Percentiles rank a stretch among this genome's conserved stretches.
These are phyloP conservation scores for Sinonovacula constricta DNA, from an alignment of 1,140 invertebrate genomes.

Conservation along the genomic window DNA sequence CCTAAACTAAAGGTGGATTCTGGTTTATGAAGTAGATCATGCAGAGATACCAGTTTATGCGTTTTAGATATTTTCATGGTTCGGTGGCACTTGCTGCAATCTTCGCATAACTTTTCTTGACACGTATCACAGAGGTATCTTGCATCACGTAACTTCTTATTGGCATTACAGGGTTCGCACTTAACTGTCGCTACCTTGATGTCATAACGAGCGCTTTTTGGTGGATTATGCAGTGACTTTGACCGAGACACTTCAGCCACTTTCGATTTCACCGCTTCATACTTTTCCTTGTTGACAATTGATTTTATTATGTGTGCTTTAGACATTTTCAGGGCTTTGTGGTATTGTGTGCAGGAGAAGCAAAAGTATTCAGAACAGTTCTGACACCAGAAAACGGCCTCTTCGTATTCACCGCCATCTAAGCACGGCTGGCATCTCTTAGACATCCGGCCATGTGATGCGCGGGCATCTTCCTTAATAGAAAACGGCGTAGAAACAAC, in stretches of 20 bases:
- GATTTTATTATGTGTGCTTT: slow-evolving; percentile 36
- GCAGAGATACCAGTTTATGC: slow-evolving; percentile 25
- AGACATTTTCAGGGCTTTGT: slow-evolving; percentile 20
- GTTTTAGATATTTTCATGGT: slow-evolving; percentile 43
- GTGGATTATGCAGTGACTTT: too few species aligned
- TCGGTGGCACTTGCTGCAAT: slow-evolving; percentile 27
- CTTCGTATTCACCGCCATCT: slow-evolving; percentile 23
- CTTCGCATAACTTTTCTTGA: slow-evolving; percentile 34
- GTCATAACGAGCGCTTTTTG: too few species aligned
- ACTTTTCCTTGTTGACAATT: slow-evolving; percentile 28
- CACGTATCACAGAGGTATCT: slow-evolving; percentile 30
- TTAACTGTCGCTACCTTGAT: too few species aligned
- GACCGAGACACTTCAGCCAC: slow-evolving; percentile 7
- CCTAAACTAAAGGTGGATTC: slow-evolving; percentile 15
- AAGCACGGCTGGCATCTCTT: slow-evolving; percentile 39
- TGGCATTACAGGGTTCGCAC: slow-evolving; percentile 35
- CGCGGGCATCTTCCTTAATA: too few species aligned
- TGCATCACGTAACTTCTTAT: slow-evolving; percentile 21
- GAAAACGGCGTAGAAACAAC: too few species aligned
- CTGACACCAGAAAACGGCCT: slow-evolving; percentile 37
- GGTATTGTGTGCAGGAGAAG: slow-evolving; percentile 21
- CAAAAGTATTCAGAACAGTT: slow-evolving; percentile 42
- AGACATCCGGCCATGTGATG: slow-evolving; percentile 18
- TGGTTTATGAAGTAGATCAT: neutral
- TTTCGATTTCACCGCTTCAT: slow-evolving; percentile 2